phyloP scores from a whole-genome alignment of 2,113 vertebrate genomes.

The Elgaria multicarinata region DNA sequence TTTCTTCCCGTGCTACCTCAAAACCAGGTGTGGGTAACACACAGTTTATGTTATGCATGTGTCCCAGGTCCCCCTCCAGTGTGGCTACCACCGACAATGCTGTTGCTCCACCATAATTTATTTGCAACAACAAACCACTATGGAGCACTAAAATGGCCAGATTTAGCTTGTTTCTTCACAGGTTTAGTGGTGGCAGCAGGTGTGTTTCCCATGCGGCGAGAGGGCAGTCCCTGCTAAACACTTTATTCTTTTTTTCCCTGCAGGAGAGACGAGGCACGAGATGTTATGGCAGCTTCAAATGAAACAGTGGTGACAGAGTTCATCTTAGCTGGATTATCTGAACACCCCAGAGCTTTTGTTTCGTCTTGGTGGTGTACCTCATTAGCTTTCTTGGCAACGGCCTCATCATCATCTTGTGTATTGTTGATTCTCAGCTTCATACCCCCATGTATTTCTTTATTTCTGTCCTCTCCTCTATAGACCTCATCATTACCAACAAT shows the following conservation, averaged over 20 bases:
- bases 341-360: conserved; percentile 40
- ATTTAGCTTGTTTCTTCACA: too few relatives aligned
- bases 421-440: conserved; percentile 48
- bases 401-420: conserved; percentile 45
- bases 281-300: conserved; percentile 21
- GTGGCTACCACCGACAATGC: too few relatives aligned
- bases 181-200: too few relatives aligned
- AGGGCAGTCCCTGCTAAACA: too few relatives aligned
- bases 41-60: too few relatives aligned
- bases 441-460: conserved; percentile 70
- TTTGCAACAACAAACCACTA: too few relatives aligned
- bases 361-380: conserved; percentile 58
- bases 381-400: conserved; percentile 55
- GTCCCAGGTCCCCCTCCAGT: too few relatives aligned
- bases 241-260: neutral
- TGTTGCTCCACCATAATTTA: too few relatives aligned
- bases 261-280: neutral
- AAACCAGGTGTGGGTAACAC: too few relatives aligned
- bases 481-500: conserved; percentile 56
- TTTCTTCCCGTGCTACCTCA: too few relatives aligned
- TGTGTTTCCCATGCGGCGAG: too few relatives aligned
- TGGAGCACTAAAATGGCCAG: too few relatives aligned
- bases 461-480: conserved; percentile 53
- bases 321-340: conserved; percentile 53
- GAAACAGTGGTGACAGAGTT: conserved; percentile 40